Base-by-base conservation (phyloP, 2,888 invertebrate genomes). In the Caenorhabditis afra region DNA sequence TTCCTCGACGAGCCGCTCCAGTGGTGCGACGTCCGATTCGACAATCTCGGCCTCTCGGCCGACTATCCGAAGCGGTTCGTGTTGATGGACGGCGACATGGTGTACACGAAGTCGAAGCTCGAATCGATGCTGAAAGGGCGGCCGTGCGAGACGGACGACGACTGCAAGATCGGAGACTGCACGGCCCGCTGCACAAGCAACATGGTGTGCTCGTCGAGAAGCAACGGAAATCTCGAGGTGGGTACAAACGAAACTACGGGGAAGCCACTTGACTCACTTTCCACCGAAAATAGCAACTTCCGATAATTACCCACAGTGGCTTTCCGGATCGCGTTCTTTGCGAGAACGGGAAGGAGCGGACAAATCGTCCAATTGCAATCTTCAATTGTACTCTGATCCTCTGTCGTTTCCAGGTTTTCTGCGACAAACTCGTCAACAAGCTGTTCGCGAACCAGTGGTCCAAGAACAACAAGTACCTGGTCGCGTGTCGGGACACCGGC, bases 1-100 rank as follows among this genome's bases (percentile, higher is more conserved):
- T 90, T 90, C 73, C 80, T 90, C n/a, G 90, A 90, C 77, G 90
- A 91, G 74, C 90, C 90, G 1, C 84, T 92, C 0, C 91, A 92
- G 82, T 89, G 92, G 85, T 92, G 92, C 86, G 92, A 92, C 86
- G 90, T 91, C 3, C 91, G 91, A 79, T 91, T 90, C 64, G 91
- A 91, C 52, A 86, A 86, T 64, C 76, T 89, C n/a, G 89, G 89
- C 12, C 75, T 89, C 12, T 88, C 88, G 18, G 87, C 89, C 1
- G 86, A 87, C 29, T 90, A 90, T 74, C 89, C 89, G 10, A 90
- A 90, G 65, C 71, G 89, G 71, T 90, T 90, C 76, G 84, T 89
- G 18, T 64, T 90, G 16, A 89, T 90, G 87, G 90, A 90, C 68
- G 87, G 86, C 5, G 90, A 90, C 61, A 85, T 87, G 79, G 79